A percentile compares a stretch with the other conserved stretches of the same genome.
These are phyloP conservation scores for Loripinus fragilis DNA, from an alignment of 2,888 invertebrate genomes.

Conservation along the genomic window DNA sequence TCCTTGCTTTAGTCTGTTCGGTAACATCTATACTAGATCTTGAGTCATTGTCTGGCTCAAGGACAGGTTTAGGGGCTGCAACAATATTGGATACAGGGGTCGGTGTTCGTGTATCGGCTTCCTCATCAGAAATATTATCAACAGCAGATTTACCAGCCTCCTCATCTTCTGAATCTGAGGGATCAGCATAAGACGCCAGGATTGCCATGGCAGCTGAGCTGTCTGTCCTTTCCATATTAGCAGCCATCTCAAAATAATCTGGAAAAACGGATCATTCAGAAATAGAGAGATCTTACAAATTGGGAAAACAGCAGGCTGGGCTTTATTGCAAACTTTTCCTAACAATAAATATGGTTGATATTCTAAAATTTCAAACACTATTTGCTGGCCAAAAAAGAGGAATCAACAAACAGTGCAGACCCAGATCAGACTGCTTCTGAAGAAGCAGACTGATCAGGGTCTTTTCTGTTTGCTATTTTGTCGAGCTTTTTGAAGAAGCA, in stretches of 20 bases:
- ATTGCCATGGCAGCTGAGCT: conserved; percentile 72
- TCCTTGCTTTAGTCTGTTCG: conserved; percentile 39
- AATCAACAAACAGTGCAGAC: too few species aligned
- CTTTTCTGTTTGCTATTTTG: too few species aligned
- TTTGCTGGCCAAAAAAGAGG: too few species aligned
- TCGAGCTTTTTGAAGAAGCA: too few species aligned
- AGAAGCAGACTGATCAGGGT: too few species aligned
- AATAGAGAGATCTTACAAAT: too few species aligned
- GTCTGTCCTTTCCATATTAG: conserved; percentile 68
- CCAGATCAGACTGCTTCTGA: too few species aligned
- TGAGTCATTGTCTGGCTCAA: conserved; percentile 51
- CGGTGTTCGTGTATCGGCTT: conserved; percentile 56
- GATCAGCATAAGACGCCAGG: conserved; percentile 63
- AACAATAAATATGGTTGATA: too few species aligned
- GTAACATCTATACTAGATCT: conserved; percentile 54
- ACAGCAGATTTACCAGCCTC: conserved; percentile 49
- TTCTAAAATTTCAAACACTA: too few species aligned
- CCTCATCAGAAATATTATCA: conserved; percentile 77
- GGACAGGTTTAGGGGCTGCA: conserved; percentile 49
- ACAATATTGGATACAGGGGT: conserved; percentile 33
- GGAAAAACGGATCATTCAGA: too few species aligned
- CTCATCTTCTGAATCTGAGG: conserved; percentile 61
- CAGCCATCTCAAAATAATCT: background rate
- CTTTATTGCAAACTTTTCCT: too few species aligned
- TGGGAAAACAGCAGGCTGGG: too few species aligned